Evolutionary conservation across 2,888 invertebrate species (phyloP), one percentile per base, ranked within the genome.

Genomic region (Philopedon plagiatum): DNA sequence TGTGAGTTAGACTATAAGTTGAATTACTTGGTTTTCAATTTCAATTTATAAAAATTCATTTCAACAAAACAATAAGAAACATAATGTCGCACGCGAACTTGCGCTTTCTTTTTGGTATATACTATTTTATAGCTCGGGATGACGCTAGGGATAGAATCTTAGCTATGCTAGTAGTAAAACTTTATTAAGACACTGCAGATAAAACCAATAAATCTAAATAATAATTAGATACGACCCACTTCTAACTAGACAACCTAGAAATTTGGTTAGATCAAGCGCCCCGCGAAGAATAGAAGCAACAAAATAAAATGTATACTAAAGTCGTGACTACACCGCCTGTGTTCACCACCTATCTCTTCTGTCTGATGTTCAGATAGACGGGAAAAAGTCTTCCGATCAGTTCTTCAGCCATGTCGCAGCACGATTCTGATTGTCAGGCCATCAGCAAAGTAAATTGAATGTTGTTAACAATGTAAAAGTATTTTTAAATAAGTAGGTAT

Each of bases 261-360:
- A 26, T 49, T 49, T 23, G 4, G 3, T 26, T 44, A 23, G 26
- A 44, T 26, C 46, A 13, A 21, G 41, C 49, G 15, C 56, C 29
- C 51, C 51, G 29, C 51, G 29, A 29, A 8, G 13, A 51, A 15
- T 7, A 51, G 51, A 51, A 29, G 26, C 51, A 51, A 51, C 8
- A 51, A 29, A 51, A 56, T 64, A 23, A 65, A 65, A 41, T 65
- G 69, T 62, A 62, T 44, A 63, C 54, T 41, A 70, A 61, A 46
- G 21, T 63, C 69, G 69, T 70, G 69, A 70, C 69, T 32, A 26
- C 9, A 70, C 63, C 63, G 57, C 56, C 69, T 44, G 69, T 41
- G 63, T 63, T 70, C 32, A 57, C 56, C 8, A 57, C 46, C 58
- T 41, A 57, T 46, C 58, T 34, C 19, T 44, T 39, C 41, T 41